Evolutionary conservation across 1,140 invertebrate species (phyloP).

Genomic region (Theocolax elegans): DNA sequence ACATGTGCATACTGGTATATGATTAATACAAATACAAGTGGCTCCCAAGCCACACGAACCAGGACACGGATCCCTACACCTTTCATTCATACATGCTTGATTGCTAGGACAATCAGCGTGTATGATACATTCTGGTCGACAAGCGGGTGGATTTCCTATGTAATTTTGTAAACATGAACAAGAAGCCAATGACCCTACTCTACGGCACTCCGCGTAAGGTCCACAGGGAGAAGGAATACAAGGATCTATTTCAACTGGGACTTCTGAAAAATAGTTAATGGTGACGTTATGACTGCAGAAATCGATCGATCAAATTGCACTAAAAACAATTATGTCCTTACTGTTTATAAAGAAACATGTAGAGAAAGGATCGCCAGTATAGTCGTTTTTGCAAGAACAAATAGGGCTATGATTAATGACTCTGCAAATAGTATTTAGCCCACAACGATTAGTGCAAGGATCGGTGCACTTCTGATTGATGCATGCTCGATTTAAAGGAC

Average conservation of each 20-base stretch:
- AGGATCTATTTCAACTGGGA: constrained; percentile 40
- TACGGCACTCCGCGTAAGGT: constrained; percentile 69
- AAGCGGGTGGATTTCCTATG: constrained; percentile 79
- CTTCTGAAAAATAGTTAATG: constrained; percentile 50
- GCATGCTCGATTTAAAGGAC: constrained; percentile 76
- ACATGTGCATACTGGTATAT: constrained; percentile 79
- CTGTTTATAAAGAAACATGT: constrained; percentile 63
- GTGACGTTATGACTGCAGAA: constrained; percentile 44
- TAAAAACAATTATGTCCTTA: constrained; percentile 41
- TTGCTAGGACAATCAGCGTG: constrained; percentile 79
- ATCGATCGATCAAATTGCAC: not conserved
- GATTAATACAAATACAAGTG: constrained; percentile 77
- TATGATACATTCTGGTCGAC: constrained; percentile 79
- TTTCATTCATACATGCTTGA: constrained; percentile 77
- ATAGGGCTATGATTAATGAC: constrained; percentile 65
- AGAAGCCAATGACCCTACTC: constrained; percentile 66
- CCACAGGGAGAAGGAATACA: constrained; percentile 71
- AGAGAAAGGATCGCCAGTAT: constrained; percentile 70
- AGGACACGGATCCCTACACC: constrained; percentile 80
- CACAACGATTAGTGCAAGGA: constrained; percentile 74
- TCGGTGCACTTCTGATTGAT: constrained; percentile 79
- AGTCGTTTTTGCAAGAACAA: constrained; percentile 63
- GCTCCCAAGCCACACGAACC: constrained; percentile 81
- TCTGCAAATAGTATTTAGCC: constrained; percentile 58
- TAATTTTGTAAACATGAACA: constrained; percentile 74